Evolutionary conservation across 64 coral and sea anemone species (phyloP).

Genomic region (Pocillopora damicornis): DNA sequence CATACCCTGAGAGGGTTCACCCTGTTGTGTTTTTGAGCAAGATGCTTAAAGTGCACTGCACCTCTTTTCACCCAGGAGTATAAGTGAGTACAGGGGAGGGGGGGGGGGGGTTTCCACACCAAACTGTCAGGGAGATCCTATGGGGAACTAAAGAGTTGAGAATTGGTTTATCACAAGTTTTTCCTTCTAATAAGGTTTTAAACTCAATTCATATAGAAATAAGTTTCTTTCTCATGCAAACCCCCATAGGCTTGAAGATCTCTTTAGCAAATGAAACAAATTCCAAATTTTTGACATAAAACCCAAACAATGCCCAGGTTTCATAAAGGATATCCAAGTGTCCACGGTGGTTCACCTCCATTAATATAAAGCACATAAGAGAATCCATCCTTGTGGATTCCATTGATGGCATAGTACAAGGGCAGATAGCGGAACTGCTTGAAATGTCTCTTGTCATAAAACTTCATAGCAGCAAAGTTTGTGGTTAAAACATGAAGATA

Average conservation of each 20-base stretch:
- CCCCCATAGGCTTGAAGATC: too few species aligned
- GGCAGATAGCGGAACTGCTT: conserved; percentile 81
- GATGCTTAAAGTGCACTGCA: not conserved
- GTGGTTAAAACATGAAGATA: conserved; percentile 97
- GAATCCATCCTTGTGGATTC: conserved; percentile 82
- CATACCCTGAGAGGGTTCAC: not conserved
- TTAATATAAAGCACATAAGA: conserved; percentile 95
- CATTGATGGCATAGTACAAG: conserved; percentile 95
- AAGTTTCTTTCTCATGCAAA: too few species aligned
- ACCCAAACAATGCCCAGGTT: not conserved
- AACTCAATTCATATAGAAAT: too few species aligned
- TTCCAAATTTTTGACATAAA: not conserved
- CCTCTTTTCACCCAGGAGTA: not conserved
- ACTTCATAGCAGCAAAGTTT: conserved; percentile 85
- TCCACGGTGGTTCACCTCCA: conserved; percentile 96
- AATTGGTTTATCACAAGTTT: too few species aligned
- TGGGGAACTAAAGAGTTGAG: too few species aligned
- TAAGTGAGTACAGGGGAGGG: too few species aligned
- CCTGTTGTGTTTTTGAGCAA: not conserved
- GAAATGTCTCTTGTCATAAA: conserved; percentile 87
- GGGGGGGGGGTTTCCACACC: too few species aligned
- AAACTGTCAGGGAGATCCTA: too few species aligned
- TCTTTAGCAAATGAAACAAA: not conserved
- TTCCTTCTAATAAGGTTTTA: too few species aligned
- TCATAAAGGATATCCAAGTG: conserved; percentile 92